phyloP scores from a whole-genome alignment of 2,113 vertebrate species.

The Acinonyx jubatus region DNA sequence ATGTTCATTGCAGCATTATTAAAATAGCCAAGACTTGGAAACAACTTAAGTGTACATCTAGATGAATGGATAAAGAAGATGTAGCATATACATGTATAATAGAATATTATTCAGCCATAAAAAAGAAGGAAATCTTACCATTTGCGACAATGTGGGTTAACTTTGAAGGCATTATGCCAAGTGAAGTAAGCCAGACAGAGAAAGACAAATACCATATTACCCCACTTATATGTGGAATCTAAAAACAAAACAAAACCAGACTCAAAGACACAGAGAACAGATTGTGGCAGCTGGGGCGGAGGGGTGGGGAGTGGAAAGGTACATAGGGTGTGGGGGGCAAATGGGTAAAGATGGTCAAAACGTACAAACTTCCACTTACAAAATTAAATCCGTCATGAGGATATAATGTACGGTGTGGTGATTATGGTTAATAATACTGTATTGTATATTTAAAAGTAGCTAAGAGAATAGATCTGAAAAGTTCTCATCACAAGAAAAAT shows the following conservation, averaged over 20 bases:
- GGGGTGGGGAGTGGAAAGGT: background rate
- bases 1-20: background rate
- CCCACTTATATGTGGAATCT: background rate
- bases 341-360: background rate
- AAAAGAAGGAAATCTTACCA: background rate
- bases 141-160: background rate
- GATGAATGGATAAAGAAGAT: background rate
- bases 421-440: background rate
- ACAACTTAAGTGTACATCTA: background rate
- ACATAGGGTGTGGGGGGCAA: background rate
- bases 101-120: background rate
- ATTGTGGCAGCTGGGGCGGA: background rate
- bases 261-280: background rate
- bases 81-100: background rate
- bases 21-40: background rate
- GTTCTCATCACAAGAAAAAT: background rate
- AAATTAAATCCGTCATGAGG: background rate
- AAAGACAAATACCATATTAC: background rate
- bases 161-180: background rate
- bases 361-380: background rate
- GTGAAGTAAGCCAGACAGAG: background rate
- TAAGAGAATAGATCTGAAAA: background rate
- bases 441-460: background rate
- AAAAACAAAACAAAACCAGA: background rate
- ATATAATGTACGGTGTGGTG: background rate